Base-by-base conservation (phyloP, 2,888 invertebrate genomes). In the Zonitis immaculata region DNA sequence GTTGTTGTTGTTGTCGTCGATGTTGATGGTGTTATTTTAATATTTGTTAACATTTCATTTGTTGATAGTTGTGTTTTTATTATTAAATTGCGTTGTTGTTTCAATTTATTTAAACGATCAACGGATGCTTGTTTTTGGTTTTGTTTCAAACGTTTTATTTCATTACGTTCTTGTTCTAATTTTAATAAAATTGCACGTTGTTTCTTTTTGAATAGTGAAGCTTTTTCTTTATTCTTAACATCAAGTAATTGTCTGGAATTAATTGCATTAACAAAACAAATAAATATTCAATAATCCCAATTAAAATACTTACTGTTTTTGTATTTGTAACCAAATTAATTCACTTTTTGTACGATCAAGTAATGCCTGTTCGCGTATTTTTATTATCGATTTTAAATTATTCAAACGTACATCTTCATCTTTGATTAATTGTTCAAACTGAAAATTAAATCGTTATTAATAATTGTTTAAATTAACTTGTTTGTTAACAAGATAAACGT, bases 321-420 rank as follows among this genome's bases (percentile, higher is more conserved):
- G 84, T 44, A 86, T 81, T 69, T 87, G 85, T 14, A 88, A 69
- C 79, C 80, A 82, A 1, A 81, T 79, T 57, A 86, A 73, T 72
- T 85, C 83, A 1, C 81, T 80, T 70, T 82, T 84, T 1, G 85
- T 84, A 59, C 85, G 79, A 72, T 88, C 86, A 32, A 84, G 77
- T 49, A 88, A 70, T 0, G 84, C 81, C 66, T 84, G 83, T 68
- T 87, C 86, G 6, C 85, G 78, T 49, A 86, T 80, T 69, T 84
- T 83, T 43, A 88, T 77, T 39, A 87, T 73, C 42, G 83, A 79
- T 57, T 82, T 79, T 64, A 87, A 78, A 71, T 87, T 83, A 62
- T 85, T 82, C 2, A 84, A 80, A 66, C 86, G 77, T 12, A 79
- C 75, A 62, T 84, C 83, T 72, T 88, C 87, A 63, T 86, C 85